These are phyloP conservation scores for Alentia gelatinosa DNA, from an alignment of 2,888 invertebrate species.

Conservation along the genomic window DNA sequence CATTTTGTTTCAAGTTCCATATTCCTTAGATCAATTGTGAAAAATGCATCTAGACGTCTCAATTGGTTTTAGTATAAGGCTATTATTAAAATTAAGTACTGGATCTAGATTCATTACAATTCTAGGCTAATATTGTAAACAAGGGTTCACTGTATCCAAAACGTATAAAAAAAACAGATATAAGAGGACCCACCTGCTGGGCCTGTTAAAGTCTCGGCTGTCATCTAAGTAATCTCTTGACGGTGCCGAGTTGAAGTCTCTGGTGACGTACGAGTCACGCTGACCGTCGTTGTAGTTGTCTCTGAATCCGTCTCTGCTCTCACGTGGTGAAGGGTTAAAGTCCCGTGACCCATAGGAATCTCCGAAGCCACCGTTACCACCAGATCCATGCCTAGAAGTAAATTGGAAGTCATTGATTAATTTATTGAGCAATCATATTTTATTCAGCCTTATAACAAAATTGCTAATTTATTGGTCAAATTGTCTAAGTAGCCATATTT, in stretches of 20 bases:
- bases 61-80: background rate
- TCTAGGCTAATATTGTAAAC: background rate
- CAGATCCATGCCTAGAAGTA: background rate
- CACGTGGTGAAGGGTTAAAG: background rate
- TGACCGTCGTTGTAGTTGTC: background rate
- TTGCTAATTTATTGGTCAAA: background rate
- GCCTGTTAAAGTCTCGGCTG: background rate
- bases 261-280: background rate
- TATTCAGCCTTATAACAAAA: background rate
- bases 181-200: background rate
- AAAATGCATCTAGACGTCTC: background rate
- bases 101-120: background rate
- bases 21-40: background rate
- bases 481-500: background rate
- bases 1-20: background rate
- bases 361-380: background rate
- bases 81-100: background rate
- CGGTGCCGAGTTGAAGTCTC: background rate
- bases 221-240: conserved; percentile 1
- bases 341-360: background rate
- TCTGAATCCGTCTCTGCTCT: background rate
- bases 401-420: too few species aligned
- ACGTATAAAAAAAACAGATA: background rate
- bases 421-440: too few species aligned
- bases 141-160: background rate